Conservation (phyloP, 1,140 invertebrate species). For the Zaprionus vittiger region DNA sequence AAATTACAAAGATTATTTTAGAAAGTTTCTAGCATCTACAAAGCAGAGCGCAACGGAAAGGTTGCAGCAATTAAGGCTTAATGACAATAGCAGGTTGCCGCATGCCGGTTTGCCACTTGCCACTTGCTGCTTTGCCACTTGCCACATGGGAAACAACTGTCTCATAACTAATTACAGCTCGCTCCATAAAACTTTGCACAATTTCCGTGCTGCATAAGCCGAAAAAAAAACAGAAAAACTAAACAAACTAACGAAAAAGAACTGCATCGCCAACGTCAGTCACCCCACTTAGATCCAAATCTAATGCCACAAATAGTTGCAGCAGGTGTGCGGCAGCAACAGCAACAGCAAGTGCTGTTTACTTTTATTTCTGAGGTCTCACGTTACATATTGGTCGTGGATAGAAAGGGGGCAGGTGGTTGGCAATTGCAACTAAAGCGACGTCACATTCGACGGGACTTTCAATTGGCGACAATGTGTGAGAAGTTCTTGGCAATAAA, state of each 20-base stretch:
- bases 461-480: slow-evolving; percentile 77
- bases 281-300: slow-evolving; percentile 59
- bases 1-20: slow-evolving; percentile 18
- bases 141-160: slow-evolving; percentile 33
- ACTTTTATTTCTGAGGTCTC: slow-evolving; percentile 51
- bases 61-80: slow-evolving; percentile 36
- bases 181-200: slow-evolving; percentile 44
- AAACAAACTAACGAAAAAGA: slow-evolving; percentile 45
- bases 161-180: slow-evolving; percentile 48
- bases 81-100: slow-evolving; percentile 36
- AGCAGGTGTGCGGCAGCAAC: slow-evolving; percentile 52
- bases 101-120: neutral
- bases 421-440: slow-evolving; percentile 29
- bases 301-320: slow-evolving; percentile 61
- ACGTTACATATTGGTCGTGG: slow-evolving; percentile 65
- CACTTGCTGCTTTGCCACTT: slow-evolving; percentile 27
- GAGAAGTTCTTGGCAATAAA: slow-evolving; percentile 75
- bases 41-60: slow-evolving; percentile 18
- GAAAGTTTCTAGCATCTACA: slow-evolving; percentile 26
- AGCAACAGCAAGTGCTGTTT: slow-evolving; percentile 9
- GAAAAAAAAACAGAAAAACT: slow-evolving; percentile 27
- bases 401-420: neutral
- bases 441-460: slow-evolving; percentile 44
- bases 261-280: slow-evolving; percentile 43
- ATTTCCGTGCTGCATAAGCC: slow-evolving; percentile 44